These are phyloP conservation scores for Mythimna lalbum DNA, from an alignment of 2,888 invertebrate genomes.

Conservation along the genomic window DNA sequence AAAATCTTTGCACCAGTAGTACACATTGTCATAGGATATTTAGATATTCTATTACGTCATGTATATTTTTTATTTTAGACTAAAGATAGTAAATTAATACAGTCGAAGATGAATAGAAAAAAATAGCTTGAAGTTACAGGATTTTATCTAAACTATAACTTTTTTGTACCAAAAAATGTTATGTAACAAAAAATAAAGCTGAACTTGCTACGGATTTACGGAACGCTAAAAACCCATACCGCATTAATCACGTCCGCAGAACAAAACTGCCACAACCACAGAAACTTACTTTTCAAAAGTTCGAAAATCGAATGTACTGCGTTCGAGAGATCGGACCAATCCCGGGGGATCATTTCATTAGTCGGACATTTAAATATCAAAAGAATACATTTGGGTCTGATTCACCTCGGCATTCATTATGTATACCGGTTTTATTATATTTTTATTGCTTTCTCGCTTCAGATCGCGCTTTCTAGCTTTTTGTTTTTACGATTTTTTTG, in stretches of 20 bases:
- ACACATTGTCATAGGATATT: too few relatives aligned
- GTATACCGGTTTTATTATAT: constrained; percentile 66
- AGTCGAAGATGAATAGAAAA: too few relatives aligned
- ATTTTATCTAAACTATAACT: background rate
- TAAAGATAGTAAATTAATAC: too few relatives aligned
- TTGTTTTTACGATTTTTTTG: constrained; percentile 29
- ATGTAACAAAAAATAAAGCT: background rate
- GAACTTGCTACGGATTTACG: background rate
- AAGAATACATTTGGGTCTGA: constrained; percentile 81
- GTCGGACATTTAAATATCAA: constrained; percentile 84
- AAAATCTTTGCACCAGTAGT: too few relatives aligned
- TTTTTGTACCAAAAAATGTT: background rate
- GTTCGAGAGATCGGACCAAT: constrained; percentile 49
- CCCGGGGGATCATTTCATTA: constrained; percentile 80
- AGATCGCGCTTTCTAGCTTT: constrained; percentile 39
- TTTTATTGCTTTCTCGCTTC: constrained; percentile 59
- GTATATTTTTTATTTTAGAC: too few relatives aligned
- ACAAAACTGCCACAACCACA: constrained; percentile 49
- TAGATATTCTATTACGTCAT: too few relatives aligned
- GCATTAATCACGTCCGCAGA: constrained; percentile 42
- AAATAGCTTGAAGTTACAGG: too few relatives aligned
- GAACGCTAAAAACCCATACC: constrained; percentile 5
- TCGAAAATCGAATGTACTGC: constrained; percentile 51
- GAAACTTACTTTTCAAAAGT: constrained; percentile 58
- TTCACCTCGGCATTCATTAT: constrained; percentile 70